A percentile compares a stretch with the other conserved stretches of the same genome.
Evolutionary conservation across 1,140 invertebrate species (phyloP).

Genomic region (Panonychus citri): DNA sequence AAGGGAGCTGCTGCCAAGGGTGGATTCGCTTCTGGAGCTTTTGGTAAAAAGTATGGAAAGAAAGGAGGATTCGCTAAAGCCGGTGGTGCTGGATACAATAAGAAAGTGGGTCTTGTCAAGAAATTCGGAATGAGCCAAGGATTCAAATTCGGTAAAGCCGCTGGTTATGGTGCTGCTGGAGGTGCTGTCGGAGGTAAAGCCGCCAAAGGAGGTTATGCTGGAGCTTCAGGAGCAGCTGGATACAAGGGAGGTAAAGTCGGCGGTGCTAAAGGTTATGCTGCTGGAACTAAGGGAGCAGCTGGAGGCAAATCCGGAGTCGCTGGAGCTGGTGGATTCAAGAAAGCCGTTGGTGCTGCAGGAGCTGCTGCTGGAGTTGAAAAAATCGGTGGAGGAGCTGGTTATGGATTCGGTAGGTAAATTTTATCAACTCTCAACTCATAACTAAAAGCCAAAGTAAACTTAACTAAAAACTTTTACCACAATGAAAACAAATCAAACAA

Average conservation of each 20-base stretch:
- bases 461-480: no score
- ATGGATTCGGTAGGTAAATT: not conserved
- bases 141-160: slow-evolving; percentile 9
- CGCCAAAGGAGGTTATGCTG: not conserved
- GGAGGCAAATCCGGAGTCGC: not conserved
- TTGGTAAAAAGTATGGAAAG: slow-evolving; percentile 1
- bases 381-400: not conserved
- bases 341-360: not conserved
- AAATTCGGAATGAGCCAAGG: slow-evolving; percentile 9
- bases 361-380: not conserved
- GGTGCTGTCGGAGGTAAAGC: slow-evolving; percentile 1
- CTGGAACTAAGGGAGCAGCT: not conserved
- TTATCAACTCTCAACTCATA: no score
- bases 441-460: no score
- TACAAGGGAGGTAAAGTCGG: not conserved
- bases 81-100: slow-evolving; percentile 8
- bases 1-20: not conserved
- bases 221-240: not conserved
- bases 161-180: slow-evolving; percentile 7
- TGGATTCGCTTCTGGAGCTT: not conserved
- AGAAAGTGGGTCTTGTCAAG: slow-evolving; percentile 4
- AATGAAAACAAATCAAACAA: no score
- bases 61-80: slow-evolving; percentile 8
- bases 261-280: not conserved
- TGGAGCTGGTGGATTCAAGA: not conserved